These are phyloP conservation scores for Aphelenchoides bicaudatus DNA, from an alignment of 2,888 invertebrate genomes.

Conservation along the genomic window DNA sequence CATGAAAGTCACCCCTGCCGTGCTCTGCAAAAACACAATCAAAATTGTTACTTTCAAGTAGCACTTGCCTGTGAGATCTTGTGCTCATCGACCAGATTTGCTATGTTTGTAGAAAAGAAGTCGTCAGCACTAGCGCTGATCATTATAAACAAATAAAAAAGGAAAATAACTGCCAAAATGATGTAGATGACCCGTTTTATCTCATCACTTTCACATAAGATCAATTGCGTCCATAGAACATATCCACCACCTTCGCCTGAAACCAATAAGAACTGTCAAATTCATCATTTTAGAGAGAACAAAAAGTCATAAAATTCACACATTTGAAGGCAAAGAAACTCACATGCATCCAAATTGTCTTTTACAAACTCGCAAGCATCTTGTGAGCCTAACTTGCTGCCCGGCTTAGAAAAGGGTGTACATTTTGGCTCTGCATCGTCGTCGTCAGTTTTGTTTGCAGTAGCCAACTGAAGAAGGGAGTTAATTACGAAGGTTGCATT, in stretches of 20 bases:
- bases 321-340: too few relatives aligned
- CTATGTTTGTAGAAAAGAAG: conserved; percentile 62
- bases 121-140: conserved; percentile 50
- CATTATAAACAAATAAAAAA: conserved; percentile 43
- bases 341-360: conserved; percentile 35
- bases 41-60: not conserved
- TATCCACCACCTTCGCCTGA: conserved; percentile 51
- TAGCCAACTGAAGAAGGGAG: conserved; percentile 6
- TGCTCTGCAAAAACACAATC: conserved; percentile 45
- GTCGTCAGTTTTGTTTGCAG: too few relatives aligned
- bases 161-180: conserved; percentile 34
- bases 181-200: conserved; percentile 28
- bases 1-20: conserved; percentile 52
- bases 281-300: too few relatives aligned
- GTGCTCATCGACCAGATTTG: conserved; percentile 63
- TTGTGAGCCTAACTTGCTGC: too few relatives aligned
- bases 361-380: conserved; percentile 35
- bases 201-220: conserved; percentile 32
- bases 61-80: conserved; percentile 64
- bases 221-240: conserved; percentile 39
- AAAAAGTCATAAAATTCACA: too few relatives aligned
- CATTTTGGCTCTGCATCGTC: not conserved
- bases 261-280: too few relatives aligned
- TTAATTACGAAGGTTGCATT: too few relatives aligned
- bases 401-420: not conserved